phyloP scores from a whole-genome alignment of 1,140 invertebrate species.

The Drosophila parabipectinata region DNA sequence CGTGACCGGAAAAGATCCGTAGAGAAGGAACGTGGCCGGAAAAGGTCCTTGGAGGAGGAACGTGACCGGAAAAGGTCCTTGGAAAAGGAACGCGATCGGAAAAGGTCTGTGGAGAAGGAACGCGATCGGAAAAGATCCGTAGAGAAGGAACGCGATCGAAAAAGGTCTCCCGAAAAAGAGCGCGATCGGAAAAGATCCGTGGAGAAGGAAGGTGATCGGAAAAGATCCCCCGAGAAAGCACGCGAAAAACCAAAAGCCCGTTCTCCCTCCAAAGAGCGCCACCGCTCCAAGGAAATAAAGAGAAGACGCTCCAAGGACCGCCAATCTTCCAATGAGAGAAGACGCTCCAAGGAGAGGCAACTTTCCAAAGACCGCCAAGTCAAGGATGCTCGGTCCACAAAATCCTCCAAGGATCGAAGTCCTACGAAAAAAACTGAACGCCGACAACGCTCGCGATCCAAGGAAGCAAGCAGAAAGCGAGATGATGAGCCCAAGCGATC shows the following conservation, averaged over 20 bases:
- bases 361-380: constrained; percentile 27
- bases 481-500: constrained; percentile 33
- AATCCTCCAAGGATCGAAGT: constrained; percentile 39
- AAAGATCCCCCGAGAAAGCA: not conserved
- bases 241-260: constrained; percentile 29
- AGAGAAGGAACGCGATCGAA: not conserved
- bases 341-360: constrained; percentile 19
- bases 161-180: too few species aligned
- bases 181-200: not conserved
- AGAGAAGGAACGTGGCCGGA: not conserved
- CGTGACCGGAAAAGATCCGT: too few species aligned
- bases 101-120: not conserved
- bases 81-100: not conserved
- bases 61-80: not conserved
- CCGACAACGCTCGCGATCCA: constrained; percentile 37
- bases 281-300: constrained; percentile 25
- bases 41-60: not conserved
- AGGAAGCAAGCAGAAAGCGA: constrained; percentile 11
- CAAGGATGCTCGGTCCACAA: constrained; percentile 12
- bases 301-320: constrained; percentile 23
- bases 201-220: not conserved
- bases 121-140: not conserved
- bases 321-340: constrained; percentile 29
- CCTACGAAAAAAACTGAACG: constrained; percentile 15
- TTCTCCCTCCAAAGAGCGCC: constrained; percentile 34